Base-by-base conservation (phyloP, 1,140 invertebrate species). In the Ooceraea biroi region DNA sequence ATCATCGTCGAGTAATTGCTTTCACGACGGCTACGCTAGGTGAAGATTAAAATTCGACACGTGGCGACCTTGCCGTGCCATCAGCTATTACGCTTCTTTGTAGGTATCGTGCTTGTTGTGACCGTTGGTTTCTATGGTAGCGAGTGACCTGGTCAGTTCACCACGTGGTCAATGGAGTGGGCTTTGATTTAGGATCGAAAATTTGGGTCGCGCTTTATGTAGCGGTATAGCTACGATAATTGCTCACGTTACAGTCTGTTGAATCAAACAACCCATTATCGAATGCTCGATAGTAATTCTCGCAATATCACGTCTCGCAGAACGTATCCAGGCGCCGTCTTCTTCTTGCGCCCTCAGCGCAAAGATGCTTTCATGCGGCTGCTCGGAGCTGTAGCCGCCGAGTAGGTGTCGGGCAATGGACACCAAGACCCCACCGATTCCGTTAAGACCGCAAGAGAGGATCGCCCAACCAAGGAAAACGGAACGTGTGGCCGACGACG, bases 81-180 rank as follows among this genome's bases (percentile, higher is more conserved):
- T 88, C 78, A 69, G 60, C 85, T 88, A 90, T 89, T 88, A 88
- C 80, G 76, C 58, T 88, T 87, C 71, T 87, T 87, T 85, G 86
- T 89, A 85, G 87, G 78, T 77, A 69, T 63, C 78, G n/a, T 63
- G 76, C 50, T 76, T 93, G 93, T 94, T 94, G 92, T 94, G 93
- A 65, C 88, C 87, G 71, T 78, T 46, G 88, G 93, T 94, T 92
- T 91, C 93, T 92, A 94, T 93, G 89, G 91, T 72, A 91, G 87
- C 92, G 88, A 92, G 85, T 94, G 94, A 94, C 94, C 94, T 93
- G 94, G 94, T 94, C 94, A 94, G 89, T 93, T 73, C 71, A 90
- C 90, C 93, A 94, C 94, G 93, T 94, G 94, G 94, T 94, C 92
- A 91, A 84, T 86, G 71, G 36, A 52, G 58, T 84, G 78, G 69